Base-by-base conservation (phyloP, 2,888 invertebrate species). In the Sarcophaga carnaria region DNA sequence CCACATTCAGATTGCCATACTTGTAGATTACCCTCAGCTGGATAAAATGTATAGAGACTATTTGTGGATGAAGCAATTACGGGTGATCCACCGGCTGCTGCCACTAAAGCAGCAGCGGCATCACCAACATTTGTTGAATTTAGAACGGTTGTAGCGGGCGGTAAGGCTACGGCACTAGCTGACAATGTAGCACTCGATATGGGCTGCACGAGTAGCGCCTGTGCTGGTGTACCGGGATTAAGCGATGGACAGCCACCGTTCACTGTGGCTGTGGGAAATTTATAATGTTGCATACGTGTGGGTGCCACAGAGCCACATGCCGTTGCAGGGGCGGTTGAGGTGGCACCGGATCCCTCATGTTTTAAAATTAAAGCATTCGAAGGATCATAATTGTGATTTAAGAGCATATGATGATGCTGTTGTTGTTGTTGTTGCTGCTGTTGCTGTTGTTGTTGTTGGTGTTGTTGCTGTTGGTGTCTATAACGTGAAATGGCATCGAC, bases 1-100 rank as follows among this genome's bases (percentile, higher is more conserved):
- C 93, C 93, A 88, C 92, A 92, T 88, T 93, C 93, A 77, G 93
- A 92, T 88, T 93, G 93, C 93, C 93, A 93, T 84, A 93, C 92
- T 90, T 93, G 93, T 78, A 93, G 91, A 90, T 91, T 93, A 47
- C 93, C 93, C 90, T 93, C 93, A 84, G 93, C 93, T 81, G 93
- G 93, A 87, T 93, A 93, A 89, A 93, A 93, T 71, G 93, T 93
- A 89, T 93, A 93, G 74, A 93, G 88, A 83, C 93, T 93, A 88
- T 93, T 92, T 54, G 93, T 93, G 80, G 93, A 90, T 45, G 93
- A 93, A 81, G 93, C 92, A 88, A 93, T 93, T 69, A 93, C 92
- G 37, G 92, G 92, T 62, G 92, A 92, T 75, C 91, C 91, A 74
- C 90, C 91, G 37, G 90, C 90, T 72, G 89, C 90, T 88, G 90